Conservation (phyloP, 2,888 invertebrate species). For the Drosophila maculinotata region DNA sequence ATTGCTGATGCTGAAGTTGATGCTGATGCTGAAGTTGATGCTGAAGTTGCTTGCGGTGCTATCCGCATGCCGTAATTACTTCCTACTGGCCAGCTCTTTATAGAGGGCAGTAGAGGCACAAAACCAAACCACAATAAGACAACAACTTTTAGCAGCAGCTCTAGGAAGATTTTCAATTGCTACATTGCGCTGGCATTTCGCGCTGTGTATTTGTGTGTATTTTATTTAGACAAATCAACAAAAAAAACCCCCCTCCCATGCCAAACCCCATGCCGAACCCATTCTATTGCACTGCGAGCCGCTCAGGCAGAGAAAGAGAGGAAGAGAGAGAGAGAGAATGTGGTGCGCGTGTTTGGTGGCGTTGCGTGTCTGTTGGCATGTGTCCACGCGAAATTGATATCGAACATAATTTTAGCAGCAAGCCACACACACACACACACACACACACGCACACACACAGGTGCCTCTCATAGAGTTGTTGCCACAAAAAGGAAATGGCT, state of each 20-base stretch:
- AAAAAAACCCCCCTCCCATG: conserved; percentile 19
- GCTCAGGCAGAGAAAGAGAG: conserved; percentile 14
- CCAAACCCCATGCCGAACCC: conserved; percentile 12
- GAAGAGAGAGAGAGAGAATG: conserved; percentile 40
- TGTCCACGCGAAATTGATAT: conserved; percentile 81
- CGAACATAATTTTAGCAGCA: conserved; percentile 76
- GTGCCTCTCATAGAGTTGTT: conserved; percentile 31
- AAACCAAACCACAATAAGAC: conserved; percentile 2
- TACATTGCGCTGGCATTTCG: conserved; percentile 17
- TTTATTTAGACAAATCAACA: conserved; percentile 37
- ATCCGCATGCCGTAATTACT: conserved; percentile 48
- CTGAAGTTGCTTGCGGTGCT: conserved; percentile 24
- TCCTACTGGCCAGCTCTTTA: conserved; percentile 28
- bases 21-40: conserved; percentile 2
- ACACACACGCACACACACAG: conserved; percentile 22
- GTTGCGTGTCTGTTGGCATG: conserved; percentile 80
- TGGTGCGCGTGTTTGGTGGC: conserved; percentile 79
- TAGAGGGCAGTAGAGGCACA: conserved; percentile 42
- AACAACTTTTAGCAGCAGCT: conserved; percentile 4
- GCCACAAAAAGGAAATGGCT: conserved; percentile 70
- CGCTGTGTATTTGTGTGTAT: conserved; percentile 10
- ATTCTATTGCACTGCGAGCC: conserved; percentile 21
- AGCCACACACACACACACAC: conserved; percentile 42
- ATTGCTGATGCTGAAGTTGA: conserved; percentile 9
- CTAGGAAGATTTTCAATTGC: conserved; percentile 36